Conservation (phyloP, 2,797 vertebrate species). For the Craterocephalus amniculus region DNA sequence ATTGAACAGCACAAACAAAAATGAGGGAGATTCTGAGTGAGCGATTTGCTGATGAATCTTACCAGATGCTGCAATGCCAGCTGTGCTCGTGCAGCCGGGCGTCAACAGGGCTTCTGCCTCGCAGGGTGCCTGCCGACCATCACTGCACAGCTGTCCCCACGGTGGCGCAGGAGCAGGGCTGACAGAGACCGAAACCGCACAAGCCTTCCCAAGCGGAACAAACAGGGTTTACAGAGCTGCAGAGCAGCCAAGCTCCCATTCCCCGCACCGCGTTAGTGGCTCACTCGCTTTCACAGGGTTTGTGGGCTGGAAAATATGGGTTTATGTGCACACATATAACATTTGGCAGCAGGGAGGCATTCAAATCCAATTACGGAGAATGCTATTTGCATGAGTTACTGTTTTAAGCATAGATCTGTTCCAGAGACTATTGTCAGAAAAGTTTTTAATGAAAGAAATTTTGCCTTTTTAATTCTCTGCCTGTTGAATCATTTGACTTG, state of each 20-base stretch:
- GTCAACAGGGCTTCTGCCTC: conserved; percentile 65
- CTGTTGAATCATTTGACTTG: conserved; percentile 35
- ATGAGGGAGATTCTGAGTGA: conserved; percentile 25
- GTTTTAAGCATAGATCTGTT: conserved; percentile 70
- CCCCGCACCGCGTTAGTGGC: conserved; percentile 67
- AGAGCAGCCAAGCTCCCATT: conserved; percentile 70
- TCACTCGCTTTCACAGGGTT: conserved; percentile 75
- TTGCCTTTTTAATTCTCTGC: conserved; percentile 35
- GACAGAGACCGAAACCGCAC: conserved; percentile 68
- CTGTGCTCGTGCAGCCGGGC: conserved; percentile 73
- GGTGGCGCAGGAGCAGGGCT: conserved; percentile 50
- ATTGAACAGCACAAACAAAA: conserved; percentile 60
- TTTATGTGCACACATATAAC: conserved; percentile 81
- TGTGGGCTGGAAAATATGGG: conserved; percentile 81
- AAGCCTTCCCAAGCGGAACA: conserved; percentile 74
- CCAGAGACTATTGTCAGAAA: conserved; percentile 66
- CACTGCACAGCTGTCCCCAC: conserved; percentile 68
- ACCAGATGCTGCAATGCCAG: conserved; percentile 80
- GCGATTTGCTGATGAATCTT: conserved; percentile 52
- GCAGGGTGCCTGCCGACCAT: conserved; percentile 62
- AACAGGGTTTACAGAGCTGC: conserved; percentile 76
- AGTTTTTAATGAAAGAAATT: conserved; percentile 33
- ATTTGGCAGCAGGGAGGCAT: conserved; percentile 81
- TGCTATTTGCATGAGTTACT: conserved; percentile 80
- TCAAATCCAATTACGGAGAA: conserved; percentile 81